A percentile compares a stretch with the other conserved stretches of the same genome.
Evolutionary conservation across 2,113 vertebrate species (phyloP).

Genomic region (Eidolon helvum): DNA sequence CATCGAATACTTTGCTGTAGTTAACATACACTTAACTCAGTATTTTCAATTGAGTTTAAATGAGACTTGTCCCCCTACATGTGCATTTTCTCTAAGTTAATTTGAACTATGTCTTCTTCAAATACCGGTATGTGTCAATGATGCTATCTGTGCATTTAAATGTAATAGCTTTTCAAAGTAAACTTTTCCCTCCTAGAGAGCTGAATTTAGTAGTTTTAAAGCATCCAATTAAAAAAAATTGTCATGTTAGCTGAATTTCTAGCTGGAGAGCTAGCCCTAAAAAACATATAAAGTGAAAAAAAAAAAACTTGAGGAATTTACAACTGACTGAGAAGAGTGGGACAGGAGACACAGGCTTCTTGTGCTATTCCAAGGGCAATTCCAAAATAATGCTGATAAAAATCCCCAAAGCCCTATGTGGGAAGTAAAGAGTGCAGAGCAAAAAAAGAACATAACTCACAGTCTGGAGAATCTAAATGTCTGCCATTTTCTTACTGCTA

Average conservation of each 20-base stretch:
- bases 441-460: not conserved
- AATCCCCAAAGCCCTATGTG: not conserved
- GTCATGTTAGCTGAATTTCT: not conserved
- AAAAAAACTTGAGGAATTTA: not conserved
- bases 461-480: not conserved
- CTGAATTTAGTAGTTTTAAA: not conserved
- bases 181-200: not conserved
- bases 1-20: not conserved
- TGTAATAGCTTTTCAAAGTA: not conserved
- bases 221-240: not conserved
- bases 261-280: not conserved
- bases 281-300: not conserved
- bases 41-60: constrained; percentile 4
- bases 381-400: not conserved
- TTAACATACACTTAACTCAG: not conserved
- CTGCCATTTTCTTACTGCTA: not conserved
- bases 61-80: not conserved
- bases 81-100: not conserved
- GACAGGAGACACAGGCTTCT: not conserved
- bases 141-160: not conserved
- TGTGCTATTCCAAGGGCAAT: not conserved
- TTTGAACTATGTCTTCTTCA: not conserved
- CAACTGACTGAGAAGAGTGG: not conserved
- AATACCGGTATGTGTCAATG: not conserved
- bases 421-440: not conserved